phyloP scores from a whole-genome alignment of 2,888 invertebrate species.

The Scotopteryx bipunctaria region DNA sequence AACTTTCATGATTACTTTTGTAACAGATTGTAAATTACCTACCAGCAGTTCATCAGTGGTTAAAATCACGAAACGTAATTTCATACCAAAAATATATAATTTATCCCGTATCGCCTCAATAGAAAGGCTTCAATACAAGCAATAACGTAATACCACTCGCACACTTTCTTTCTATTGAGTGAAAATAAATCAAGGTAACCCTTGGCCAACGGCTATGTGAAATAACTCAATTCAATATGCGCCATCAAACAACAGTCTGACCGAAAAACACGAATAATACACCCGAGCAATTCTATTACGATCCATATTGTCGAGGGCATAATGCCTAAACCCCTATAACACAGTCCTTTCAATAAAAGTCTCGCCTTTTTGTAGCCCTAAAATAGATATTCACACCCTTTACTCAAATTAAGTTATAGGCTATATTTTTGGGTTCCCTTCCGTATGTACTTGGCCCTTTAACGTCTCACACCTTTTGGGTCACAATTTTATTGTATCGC shows the following conservation, averaged over 20 bases:
- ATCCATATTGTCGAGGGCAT: slow-evolving; percentile 62
- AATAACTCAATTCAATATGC: slow-evolving; percentile 23
- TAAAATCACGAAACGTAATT: too few relatives aligned
- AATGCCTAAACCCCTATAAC: slow-evolving; percentile 37
- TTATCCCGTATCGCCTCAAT: too few relatives aligned
- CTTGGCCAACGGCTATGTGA: slow-evolving; percentile 5
- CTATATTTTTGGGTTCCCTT: slow-evolving; percentile 63
- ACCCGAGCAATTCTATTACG: slow-evolving; percentile 49
- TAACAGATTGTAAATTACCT: too few relatives aligned
- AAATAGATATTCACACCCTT: slow-evolving; percentile 72
- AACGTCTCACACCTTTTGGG: slow-evolving; percentile 28
- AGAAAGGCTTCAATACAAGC: background rate
- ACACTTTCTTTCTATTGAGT: background rate
- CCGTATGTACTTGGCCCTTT: slow-evolving; percentile 51
- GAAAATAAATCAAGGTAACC: slow-evolving; percentile 12
- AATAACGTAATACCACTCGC: background rate
- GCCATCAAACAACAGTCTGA: slow-evolving; percentile 21
- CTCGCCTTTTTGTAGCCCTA: slow-evolving; percentile 63
- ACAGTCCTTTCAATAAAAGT: slow-evolving; percentile 68
- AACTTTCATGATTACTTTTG: too few relatives aligned
- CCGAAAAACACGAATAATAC: slow-evolving; percentile 42
- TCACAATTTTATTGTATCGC: background rate
- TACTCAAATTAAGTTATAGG: slow-evolving; percentile 72
- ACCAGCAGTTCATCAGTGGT: too few relatives aligned
- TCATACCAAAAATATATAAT: too few relatives aligned